These are phyloP conservation scores for Montipora cactus DNA, from an alignment of 64 coral and sea anemone species.

Conservation along the genomic window DNA sequence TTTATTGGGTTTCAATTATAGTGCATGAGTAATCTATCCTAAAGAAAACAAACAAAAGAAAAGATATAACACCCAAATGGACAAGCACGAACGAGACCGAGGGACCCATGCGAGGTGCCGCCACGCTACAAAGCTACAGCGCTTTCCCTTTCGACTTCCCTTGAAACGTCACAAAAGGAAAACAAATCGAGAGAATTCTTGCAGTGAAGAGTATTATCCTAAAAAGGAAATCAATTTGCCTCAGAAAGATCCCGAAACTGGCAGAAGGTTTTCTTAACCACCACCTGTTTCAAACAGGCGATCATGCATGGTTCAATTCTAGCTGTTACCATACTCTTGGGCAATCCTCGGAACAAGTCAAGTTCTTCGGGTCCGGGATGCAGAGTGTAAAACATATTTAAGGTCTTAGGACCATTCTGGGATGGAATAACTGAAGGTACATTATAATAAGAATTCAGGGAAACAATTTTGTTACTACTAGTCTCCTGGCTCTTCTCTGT, in stretches of 20 bases:
- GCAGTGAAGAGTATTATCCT: no score
- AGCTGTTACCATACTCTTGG: conserved; percentile 17
- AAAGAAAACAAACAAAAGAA: no score
- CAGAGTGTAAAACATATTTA: conserved; percentile 4
- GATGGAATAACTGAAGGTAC: conserved; percentile 4
- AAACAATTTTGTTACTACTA: conserved; percentile 4
- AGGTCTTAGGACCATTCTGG: not conserved
- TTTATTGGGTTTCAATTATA: no score
- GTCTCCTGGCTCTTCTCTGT: not conserved
- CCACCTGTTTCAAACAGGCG: conserved; percentile 12
- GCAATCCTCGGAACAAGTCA: not conserved
- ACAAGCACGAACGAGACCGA: no score
- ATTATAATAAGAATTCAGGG: conserved; percentile 4
- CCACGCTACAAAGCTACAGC: not conserved
- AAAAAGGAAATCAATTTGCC: not conserved
- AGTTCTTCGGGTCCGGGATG: not conserved
- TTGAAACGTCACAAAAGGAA: conserved; percentile 1
- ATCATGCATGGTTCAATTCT: conserved; percentile 32
- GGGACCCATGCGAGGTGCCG: no score
- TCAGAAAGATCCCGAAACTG: not conserved
- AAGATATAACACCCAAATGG: no score
- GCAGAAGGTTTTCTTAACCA: conserved; percentile 7
- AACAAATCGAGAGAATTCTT: not conserved
- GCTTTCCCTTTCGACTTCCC: conserved; percentile 20
- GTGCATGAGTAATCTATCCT: no score